Conservation (phyloP, 2,113 vertebrate species). For the Pluvianellus socialis region DNA sequence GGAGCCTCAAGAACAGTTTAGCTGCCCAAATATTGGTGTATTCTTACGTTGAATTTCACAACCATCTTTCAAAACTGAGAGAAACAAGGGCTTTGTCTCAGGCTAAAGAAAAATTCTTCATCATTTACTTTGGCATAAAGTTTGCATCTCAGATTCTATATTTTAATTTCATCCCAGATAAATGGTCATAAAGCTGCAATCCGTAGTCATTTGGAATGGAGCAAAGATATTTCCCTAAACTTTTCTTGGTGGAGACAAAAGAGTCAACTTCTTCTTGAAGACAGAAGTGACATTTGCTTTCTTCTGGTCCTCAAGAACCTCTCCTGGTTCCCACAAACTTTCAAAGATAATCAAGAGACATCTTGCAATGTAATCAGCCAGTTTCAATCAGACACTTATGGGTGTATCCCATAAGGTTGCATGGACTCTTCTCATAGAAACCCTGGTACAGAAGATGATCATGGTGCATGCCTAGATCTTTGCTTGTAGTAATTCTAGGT, state of each 20-base stretch:
- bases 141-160: background rate
- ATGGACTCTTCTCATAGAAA: background rate
- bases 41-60: background rate
- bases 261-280: background rate
- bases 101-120: background rate
- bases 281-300: background rate
- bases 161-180: background rate
- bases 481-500: background rate
- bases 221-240: background rate
- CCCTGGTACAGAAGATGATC: background rate
- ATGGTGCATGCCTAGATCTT: background rate
- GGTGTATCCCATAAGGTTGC: fast-evolving
- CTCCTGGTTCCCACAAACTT: background rate
- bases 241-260: background rate
- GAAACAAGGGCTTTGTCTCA: background rate
- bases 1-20: background rate
- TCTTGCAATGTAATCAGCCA: background rate
- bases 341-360: background rate
- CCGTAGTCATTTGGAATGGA: background rate
- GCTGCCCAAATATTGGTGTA: background rate
- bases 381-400: background rate
- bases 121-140: background rate
- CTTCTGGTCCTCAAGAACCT: background rate
- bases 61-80: background rate
- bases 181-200: background rate